Evolutionary conservation across 2,888 invertebrate species (phyloP), one percentile per base, ranked within the genome.

Genomic region (Reticulitermes lucifugus): DNA sequence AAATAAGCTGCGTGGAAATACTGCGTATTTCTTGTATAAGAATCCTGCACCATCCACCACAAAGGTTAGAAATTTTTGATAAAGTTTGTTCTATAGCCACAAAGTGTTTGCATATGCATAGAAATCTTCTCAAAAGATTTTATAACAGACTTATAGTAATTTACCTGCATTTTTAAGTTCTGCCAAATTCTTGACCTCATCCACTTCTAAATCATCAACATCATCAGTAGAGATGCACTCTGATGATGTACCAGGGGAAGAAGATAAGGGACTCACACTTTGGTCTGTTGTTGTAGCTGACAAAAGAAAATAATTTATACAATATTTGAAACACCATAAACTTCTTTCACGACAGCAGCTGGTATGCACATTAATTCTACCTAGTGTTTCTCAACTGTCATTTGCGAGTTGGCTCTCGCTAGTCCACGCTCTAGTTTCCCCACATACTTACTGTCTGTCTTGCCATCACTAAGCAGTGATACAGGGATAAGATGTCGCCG

Each of bases 221-320:
- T 91, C 92, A 86, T 93, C 93, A 2, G 92, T 92, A 46, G 92
- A 92, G 80, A 91, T 89, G 87, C 90, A 91, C 29, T 92, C 91
- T 1, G 92, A 92, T 4, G 90, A 88, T 41, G 91, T 90, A 51
- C 91, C 91, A 22, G 92, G 90, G 0, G 93, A 91, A 12, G 92
- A 91, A 6, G 93, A 93, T 84, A 91, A 88, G 10, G 93, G 92
- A 87, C 93, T 93, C 22, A 91, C 91, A 88, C 93, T 93, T 83
- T 91, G 91, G 89, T 92, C 92, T 9, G 93, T 93, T 14, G 93
- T 91, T 21, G 92, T 91, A 7, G 91, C 91, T 91, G 86, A 46
- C 4, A 6, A 46, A 85, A 86, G 71, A 86, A 81, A 46, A 55
- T 77, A 85, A 29, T 55, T 55, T 55, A 4, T 55, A 55, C 18